Evolutionary conservation across 1,140 invertebrate genomes (phyloP), one percentile per base, ranked within the genome.

Genomic region (Centruroides vittatus): DNA sequence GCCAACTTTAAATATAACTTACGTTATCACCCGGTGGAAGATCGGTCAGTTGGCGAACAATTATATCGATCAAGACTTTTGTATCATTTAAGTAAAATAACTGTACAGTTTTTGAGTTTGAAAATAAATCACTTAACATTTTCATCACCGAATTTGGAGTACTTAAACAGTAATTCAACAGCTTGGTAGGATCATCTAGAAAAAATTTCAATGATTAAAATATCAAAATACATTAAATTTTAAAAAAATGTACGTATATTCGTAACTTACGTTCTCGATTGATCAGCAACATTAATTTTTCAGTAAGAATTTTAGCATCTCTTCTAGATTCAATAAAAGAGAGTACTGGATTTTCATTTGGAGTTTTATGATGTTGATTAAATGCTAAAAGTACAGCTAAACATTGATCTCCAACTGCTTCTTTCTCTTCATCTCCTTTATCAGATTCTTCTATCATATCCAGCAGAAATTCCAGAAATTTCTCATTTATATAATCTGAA

Each of bases 51-150:
- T 93, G 87, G 41, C 90, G 76, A 34, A 93, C 82, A 53, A 93
- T 83, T 69, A 96, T 93, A 71, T 95, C 92, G 66, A 94, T 85
- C 36, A 94, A 78, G 48, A 95, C 91, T 75, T 88, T 89, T 4
- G 88, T 84, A 72, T 96, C 91, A 71, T 94, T 96, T 0, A 89
- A 92, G 71, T 95, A 96, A 71, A 94, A 89, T 47, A 94, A 79
- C 65, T 81, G 79, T 1, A 90, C 85, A 5, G 89, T 91, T 51
- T 80, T 76, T 58, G 81, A 77, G 55, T 80, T 81, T 54, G 80
- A 83, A 71, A 93, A 93, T 55, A 94, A 73, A 73, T 95, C 90
- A 50, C 83, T 83, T 60, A 91, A 83, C 63, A 96, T 79, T 75
- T 94, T 93, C 54, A 94, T 74, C 10, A 93, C 84, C 5, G 90